A percentile compares a stretch with the other conserved stretches of the same genome.
These are phyloP conservation scores for Emydoidea blandingii DNA, from an alignment of 2,797 vertebrate species.

Conservation along the genomic window DNA sequence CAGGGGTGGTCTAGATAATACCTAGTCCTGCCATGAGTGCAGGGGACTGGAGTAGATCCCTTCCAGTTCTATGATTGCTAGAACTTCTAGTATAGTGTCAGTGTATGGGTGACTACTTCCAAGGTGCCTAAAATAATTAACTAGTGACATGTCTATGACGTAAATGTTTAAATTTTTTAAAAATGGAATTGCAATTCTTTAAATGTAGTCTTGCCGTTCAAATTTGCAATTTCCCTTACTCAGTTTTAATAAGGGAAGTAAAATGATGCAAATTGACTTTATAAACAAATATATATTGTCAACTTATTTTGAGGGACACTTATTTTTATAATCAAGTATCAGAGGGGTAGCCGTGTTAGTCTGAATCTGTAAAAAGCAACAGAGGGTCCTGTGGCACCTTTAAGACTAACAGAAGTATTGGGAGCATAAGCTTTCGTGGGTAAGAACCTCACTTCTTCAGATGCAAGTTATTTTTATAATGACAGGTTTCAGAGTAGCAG, in stretches of 20 bases:
- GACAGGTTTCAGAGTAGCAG: no score
- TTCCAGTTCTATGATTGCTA: background rate
- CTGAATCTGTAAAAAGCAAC: no score
- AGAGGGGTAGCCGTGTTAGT: no score
- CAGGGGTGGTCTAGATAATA: no score
- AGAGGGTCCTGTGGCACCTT: no score
- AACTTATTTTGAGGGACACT: background rate
- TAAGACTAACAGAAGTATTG: no score
- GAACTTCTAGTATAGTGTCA: constrained; percentile 2
- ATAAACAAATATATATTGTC: background rate
- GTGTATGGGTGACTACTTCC: constrained; percentile 5
- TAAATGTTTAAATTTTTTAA: background rate
- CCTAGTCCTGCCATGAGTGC: no score
- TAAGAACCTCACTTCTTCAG: no score
- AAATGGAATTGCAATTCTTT: background rate
- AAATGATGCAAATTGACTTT: background rate
- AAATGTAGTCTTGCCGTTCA: background rate
- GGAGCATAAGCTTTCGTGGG: no score
- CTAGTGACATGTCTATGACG: background rate
- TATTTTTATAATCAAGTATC: background rate
- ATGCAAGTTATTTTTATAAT: background rate
- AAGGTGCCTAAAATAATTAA: background rate
- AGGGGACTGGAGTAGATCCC: no score
- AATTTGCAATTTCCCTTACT: background rate
- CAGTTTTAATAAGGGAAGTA: background rate